Evolutionary conservation across 2,797 vertebrate species (phyloP).

Genomic region (Lacerta bilineata): DNA sequence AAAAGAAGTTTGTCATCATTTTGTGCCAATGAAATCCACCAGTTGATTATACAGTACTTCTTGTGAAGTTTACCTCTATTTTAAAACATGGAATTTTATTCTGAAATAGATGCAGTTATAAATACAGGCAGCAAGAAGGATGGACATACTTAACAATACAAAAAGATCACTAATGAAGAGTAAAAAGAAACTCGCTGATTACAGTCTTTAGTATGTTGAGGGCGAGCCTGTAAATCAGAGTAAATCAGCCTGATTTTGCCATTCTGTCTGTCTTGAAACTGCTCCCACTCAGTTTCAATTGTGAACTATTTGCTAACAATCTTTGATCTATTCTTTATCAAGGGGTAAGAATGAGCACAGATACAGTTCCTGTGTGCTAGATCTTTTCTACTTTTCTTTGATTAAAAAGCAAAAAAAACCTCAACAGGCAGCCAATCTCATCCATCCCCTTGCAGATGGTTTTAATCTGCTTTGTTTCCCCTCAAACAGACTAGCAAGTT

Average conservation of each 20-base stretch:
- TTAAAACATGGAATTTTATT: neutral
- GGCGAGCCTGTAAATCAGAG: constrained; percentile 9
- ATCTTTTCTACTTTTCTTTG: constrained; percentile 7
- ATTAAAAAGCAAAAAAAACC: neutral
- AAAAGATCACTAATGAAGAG: neutral
- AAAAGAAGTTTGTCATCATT: neutral
- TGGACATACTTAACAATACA: neutral
- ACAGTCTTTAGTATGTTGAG: neutral
- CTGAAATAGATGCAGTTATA: neutral
- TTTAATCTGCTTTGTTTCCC: neutral
- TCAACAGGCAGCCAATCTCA: constrained; percentile 21
- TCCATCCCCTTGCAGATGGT: neutral
- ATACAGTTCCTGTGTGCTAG: neutral
- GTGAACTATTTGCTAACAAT: constrained; percentile 7
- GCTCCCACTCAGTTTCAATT: neutral
- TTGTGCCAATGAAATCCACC: neutral
- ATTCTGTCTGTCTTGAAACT: neutral
- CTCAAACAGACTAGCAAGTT: neutral
- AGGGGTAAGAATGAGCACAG: neutral
- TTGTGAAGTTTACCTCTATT: neutral
- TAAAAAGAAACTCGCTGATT: neutral
- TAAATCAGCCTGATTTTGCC: constrained; percentile 6
- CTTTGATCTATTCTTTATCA: constrained; percentile 9
- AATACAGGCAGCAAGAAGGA: neutral
- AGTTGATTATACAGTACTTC: neutral